Base-by-base conservation (phyloP, 2,113 vertebrate species). In the Delphinus delphis region DNA sequence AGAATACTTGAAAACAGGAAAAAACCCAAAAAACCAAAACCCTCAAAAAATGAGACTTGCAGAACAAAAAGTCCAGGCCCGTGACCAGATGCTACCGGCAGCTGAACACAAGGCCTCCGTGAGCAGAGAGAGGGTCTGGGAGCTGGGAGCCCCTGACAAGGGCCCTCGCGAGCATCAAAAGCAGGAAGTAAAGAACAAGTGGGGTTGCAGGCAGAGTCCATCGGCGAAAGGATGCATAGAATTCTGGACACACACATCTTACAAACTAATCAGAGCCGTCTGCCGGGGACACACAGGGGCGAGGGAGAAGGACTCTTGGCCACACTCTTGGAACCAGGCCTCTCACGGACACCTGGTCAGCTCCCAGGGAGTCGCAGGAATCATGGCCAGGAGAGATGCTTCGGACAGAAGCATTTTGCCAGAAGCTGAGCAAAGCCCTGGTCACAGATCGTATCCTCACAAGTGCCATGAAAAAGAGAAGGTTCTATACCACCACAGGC, bases 1-100 rank as follows among this genome's bases (percentile, higher is more conserved):
- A 88, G 89, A 95, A 76, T 96, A 85, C 76, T 94, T 82, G 65
- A 77, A 95, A 86, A 88, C 8, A 63, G 79, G n/a, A 17, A 21
- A 33, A 82, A 41, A 50, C 44, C 14, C 9, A 33, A 38, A 65
- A 53, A 44, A 62, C 50, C 77, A 36, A 41, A 25, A 33, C 47
- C 9, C 31, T 55, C 38, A 44, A 33, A 53, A 73, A 38, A 67
- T 15, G n/a, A 58, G n/a, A 60, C 15, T 63, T 38, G 26, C 9
- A 74, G 60, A 85, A 60, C 47, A 82, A 62, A 92, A 88, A 68
- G 38, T 26, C 33, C 6, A 74, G 82, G 50, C 47, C n/a, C 21
- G 8, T 11, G 55, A 58, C 5, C 15, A 38, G 77, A 28, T 28
- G 58, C 25, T 70, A 44, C 9, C 0, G 38, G 28, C 55, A 44